Evolutionary conservation across 2,888 invertebrate species (phyloP).

Genomic region (Monoplex corrugatus): DNA sequence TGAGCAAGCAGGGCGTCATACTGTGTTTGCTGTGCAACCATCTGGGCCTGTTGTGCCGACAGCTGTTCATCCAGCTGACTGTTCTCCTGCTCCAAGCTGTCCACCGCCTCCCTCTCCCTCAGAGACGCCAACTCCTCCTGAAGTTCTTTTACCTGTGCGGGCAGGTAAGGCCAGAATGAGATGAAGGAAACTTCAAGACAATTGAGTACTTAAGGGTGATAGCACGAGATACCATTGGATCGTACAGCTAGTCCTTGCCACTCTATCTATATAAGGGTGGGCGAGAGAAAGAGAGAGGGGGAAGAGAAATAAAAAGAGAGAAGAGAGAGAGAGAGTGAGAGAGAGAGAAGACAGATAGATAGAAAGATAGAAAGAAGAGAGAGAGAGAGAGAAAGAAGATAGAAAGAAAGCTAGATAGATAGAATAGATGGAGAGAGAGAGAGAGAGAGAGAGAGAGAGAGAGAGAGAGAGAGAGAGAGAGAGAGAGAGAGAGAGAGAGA

Average conservation of each 20-base stretch:
- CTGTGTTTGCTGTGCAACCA: slow-evolving; percentile 62
- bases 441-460: background rate
- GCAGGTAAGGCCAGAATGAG: too few relatives aligned
- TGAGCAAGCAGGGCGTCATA: slow-evolving; percentile 52
- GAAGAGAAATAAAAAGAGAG: background rate
- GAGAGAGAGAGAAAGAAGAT: background rate
- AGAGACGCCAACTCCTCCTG: slow-evolving; percentile 59
- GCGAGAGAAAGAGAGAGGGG: too few relatives aligned
- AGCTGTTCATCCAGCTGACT: slow-evolving; percentile 60
- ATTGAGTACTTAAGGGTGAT: too few relatives aligned
- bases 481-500: background rate
- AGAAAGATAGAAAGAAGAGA: background rate
- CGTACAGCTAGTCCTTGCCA: too few relatives aligned
- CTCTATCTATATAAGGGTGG: too few relatives aligned
- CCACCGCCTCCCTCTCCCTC: slow-evolving; percentile 54
- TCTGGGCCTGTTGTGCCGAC: slow-evolving; percentile 60
- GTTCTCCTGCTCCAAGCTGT: slow-evolving; percentile 62
- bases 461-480: background rate
- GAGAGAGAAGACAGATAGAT: background rate
- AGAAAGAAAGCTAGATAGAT: too few relatives aligned
- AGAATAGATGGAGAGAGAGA: background rate
- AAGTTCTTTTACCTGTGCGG: slow-evolving; percentile 62
- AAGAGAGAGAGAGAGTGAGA: background rate
- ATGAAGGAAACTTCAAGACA: too few relatives aligned
- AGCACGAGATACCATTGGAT: too few relatives aligned